Evolutionary conservation across 2,113 vertebrate genomes (phyloP).

Genomic region (Xyrauchen texanus): DNA sequence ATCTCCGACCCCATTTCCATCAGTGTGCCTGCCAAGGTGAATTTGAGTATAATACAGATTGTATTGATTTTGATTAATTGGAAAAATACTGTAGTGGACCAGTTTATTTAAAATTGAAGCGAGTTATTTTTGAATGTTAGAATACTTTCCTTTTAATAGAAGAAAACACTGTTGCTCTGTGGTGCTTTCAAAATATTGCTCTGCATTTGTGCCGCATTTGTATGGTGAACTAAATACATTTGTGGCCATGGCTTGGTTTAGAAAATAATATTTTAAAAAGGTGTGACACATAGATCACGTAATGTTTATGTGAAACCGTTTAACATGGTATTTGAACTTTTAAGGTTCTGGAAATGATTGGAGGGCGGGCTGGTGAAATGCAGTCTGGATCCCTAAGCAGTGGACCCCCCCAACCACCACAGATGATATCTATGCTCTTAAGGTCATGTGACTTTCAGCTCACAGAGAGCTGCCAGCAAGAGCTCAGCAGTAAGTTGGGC

Average conservation of each 20-base stretch:
- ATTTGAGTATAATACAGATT: neutral
- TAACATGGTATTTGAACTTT: neutral
- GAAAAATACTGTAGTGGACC: no score
- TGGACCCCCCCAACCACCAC: constrained; percentile 65
- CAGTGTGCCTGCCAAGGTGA: constrained; percentile 75
- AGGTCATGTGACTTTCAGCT: constrained; percentile 73
- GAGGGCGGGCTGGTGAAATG: constrained; percentile 65
- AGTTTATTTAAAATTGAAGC: no score
- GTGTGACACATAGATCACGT: neutral
- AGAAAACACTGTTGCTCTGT: no score
- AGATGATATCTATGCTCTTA: constrained; percentile 77
- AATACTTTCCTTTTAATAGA: no score
- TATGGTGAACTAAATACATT: no score
- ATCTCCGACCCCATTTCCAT: constrained; percentile 76
- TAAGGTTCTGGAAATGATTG: constrained; percentile 76
- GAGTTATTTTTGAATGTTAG: no score
- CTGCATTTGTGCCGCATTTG: no score
- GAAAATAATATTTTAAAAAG: no score
- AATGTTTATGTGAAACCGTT: neutral
- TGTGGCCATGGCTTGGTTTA: no score
- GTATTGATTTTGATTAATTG: neutral
- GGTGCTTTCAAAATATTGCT: no score
- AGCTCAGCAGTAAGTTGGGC: constrained; percentile 70
- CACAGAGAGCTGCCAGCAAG: constrained; percentile 71
- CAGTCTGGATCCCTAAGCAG: constrained; percentile 48